Evolutionary conservation across 1,140 invertebrate genomes (phyloP).

Genomic region (Trinorchestia longiramus): DNA sequence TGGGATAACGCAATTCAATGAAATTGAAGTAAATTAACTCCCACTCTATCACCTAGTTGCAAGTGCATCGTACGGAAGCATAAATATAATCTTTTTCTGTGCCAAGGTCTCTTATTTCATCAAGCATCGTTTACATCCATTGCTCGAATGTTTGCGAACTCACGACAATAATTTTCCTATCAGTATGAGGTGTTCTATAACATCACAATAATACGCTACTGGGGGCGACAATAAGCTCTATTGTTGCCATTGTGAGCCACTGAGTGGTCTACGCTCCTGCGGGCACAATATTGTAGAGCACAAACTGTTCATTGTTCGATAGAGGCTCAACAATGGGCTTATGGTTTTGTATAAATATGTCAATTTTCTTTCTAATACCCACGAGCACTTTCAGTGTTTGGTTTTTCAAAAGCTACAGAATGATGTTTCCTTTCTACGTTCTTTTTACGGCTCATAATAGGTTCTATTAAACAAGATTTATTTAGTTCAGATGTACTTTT

Average conservation of each 20-base stretch:
- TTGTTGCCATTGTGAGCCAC: conserved; percentile 7
- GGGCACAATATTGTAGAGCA: conserved; percentile 27
- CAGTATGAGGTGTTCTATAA: neutral
- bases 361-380: neutral
- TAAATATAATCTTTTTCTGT: neutral
- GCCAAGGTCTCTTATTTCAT: neutral
- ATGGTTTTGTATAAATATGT: neutral
- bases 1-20: neutral
- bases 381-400: neutral
- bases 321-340: neutral
- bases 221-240: conserved; percentile 12
- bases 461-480: neutral
- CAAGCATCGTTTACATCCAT: neutral
- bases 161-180: neutral
- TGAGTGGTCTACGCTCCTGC: neutral
- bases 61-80: neutral
- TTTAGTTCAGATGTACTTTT: too few relatives aligned
- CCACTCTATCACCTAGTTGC: neutral
- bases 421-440: neutral
- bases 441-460: neutral
- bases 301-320: neutral
- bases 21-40: neutral
- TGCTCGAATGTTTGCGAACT: neutral
- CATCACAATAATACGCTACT: conserved; percentile 14
- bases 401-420: neutral